Percentiles rank a stretch among this genome's conserved stretches.
phyloP scores from a whole-genome alignment of 2,888 invertebrate genomes.

The Hydropsyche betteni region DNA sequence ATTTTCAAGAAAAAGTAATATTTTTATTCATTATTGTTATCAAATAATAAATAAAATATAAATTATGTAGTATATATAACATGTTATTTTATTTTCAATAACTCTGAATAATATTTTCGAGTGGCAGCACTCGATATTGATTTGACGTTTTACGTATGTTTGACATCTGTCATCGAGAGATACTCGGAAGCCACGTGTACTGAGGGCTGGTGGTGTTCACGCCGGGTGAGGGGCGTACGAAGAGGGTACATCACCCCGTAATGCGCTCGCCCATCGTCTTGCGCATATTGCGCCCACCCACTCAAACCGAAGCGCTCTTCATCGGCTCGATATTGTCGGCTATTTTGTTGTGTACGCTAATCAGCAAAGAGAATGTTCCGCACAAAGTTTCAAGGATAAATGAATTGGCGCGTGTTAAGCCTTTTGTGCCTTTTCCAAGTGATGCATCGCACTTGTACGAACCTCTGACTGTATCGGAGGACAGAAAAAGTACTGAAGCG shows the following conservation, averaged over 20 bases:
- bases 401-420: slow-evolving; percentile 1
- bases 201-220: not conserved
- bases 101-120: no score
- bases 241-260: not conserved
- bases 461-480: no score
- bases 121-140: no score
- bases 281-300: not conserved
- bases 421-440: slow-evolving; percentile 22
- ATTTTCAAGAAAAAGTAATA: no score
- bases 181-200: not conserved
- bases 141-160: no score
- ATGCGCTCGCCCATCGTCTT: not conserved
- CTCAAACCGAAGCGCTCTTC: slow-evolving; percentile 4
- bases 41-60: no score
- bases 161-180: no score
- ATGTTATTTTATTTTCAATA: no score
- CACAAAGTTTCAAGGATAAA: not conserved
- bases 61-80: no score
- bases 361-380: not conserved
- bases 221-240: not conserved
- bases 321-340: slow-evolving; percentile 16
- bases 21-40: no score
- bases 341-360: not conserved
- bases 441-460: not conserved
- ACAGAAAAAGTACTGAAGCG: no score